phyloP scores from a whole-genome alignment of 2,888 invertebrate genomes.

The Orthonychiurus folsomi region DNA sequence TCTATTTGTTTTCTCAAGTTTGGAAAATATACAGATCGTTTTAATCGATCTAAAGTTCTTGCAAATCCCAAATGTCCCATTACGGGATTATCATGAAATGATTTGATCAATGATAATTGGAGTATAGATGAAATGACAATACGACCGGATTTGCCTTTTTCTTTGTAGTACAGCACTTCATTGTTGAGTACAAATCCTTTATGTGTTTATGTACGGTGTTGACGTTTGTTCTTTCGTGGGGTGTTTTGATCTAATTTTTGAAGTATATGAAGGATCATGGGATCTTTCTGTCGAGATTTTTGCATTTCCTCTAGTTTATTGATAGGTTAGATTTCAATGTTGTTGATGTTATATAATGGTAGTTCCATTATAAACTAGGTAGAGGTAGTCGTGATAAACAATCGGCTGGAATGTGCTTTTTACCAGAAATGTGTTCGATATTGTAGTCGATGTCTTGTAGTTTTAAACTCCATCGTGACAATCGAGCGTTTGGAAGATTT shows the following conservation, averaged over 20 bases:
- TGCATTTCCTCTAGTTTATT: too few relatives aligned
- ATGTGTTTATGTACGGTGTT: too few relatives aligned
- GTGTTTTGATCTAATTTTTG: too few relatives aligned
- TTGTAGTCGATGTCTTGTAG: constrained; percentile 3
- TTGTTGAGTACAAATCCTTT: constrained; percentile 29
- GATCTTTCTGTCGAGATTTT: too few relatives aligned
- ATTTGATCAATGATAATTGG: constrained; percentile 13
- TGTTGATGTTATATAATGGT: too few relatives aligned
- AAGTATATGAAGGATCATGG: too few relatives aligned
- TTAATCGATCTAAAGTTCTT: constrained; percentile 12
- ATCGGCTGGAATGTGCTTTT: neutral
- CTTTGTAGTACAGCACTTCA: constrained; percentile 18
- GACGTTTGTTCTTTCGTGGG: too few relatives aligned
- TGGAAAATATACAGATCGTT: constrained; percentile 14
- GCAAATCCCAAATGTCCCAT: constrained; percentile 18
- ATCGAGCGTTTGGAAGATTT: neutral
- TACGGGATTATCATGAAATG: constrained; percentile 25
- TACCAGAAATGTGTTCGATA: neutral
- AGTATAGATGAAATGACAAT: neutral
- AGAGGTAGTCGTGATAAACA: constrained; percentile 19
- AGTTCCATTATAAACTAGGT: too few relatives aligned
- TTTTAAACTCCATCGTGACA: constrained; percentile 5
- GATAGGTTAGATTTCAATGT: too few relatives aligned
- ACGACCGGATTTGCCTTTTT: neutral
- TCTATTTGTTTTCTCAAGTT: constrained; percentile 10